Percentiles rank a stretch among this genome's conserved stretches.
phyloP scores from a whole-genome alignment of 2,888 invertebrate species.

The Acanthosepion lycidas region DNA sequence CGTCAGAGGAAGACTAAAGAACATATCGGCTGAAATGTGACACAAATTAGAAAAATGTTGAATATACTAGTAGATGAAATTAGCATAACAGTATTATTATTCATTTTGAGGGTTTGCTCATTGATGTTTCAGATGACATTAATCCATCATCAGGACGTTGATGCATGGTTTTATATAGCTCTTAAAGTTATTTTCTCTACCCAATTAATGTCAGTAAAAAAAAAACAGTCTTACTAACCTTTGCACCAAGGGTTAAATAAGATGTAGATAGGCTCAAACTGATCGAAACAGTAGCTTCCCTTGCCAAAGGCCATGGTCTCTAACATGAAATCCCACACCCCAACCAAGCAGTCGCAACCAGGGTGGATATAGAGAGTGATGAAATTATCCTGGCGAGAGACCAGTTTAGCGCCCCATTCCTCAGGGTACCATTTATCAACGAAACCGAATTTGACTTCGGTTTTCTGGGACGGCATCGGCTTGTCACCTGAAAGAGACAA shows the following conservation, averaged over 20 bases:
- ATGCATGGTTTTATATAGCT: too few species aligned
- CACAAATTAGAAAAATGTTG: too few species aligned
- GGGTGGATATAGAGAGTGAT: slow-evolving; percentile 49
- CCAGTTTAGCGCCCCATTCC: slow-evolving; percentile 52
- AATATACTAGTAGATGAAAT: too few species aligned
- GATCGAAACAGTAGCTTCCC: slow-evolving; percentile 51
- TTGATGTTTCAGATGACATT: too few species aligned
- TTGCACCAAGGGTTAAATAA: slow-evolving; percentile 92
- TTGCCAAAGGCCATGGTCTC: slow-evolving; percentile 46
- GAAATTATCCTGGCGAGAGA: slow-evolving; percentile 47
- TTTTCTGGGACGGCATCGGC: background rate
- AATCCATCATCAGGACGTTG: too few species aligned
- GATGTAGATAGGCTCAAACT: slow-evolving; percentile 80
- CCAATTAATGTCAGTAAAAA: too few species aligned
- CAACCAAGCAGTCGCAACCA: slow-evolving; percentile 51
- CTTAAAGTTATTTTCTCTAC: too few species aligned
- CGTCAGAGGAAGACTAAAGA: too few species aligned
- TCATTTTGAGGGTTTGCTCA: too few species aligned
- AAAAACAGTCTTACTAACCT: slow-evolving; percentile 76
- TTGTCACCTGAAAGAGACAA: slow-evolving; percentile 36
- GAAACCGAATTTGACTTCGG: slow-evolving; percentile 41
- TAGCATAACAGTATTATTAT: too few species aligned
- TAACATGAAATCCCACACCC: slow-evolving; percentile 51
- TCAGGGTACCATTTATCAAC: slow-evolving; percentile 43
- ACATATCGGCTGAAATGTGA: too few species aligned